These are phyloP conservation scores for Aphidius colemani DNA, from an alignment of 2,888 invertebrate species.

Conservation along the genomic window DNA sequence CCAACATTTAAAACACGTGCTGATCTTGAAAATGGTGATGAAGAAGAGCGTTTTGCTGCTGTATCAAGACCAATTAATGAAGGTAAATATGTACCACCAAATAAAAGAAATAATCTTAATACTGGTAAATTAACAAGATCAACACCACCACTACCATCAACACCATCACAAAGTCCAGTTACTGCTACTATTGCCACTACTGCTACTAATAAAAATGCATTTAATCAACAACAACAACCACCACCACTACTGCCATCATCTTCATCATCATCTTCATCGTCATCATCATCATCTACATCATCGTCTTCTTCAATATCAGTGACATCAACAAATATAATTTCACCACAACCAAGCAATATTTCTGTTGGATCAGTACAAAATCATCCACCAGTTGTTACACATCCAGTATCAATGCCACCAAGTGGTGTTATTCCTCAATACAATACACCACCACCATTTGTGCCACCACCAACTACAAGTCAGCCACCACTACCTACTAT, in stretches of 20 bases:
- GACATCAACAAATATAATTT: slow-evolving; percentile 9
- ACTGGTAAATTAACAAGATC: slow-evolving; percentile 71
- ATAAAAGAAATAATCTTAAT: slow-evolving; percentile 74
- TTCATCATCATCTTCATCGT: no score
- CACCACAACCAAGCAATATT: slow-evolving; percentile 49
- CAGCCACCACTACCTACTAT: slow-evolving; percentile 53
- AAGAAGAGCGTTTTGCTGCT: slow-evolving; percentile 85
- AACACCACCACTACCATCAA: slow-evolving; percentile 64
- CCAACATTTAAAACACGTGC: slow-evolving; percentile 80
- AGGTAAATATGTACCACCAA: slow-evolving; percentile 78
- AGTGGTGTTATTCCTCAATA: slow-evolving; percentile 55
- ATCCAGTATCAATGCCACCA: slow-evolving; percentile 53
- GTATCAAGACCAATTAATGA: slow-evolving; percentile 64
- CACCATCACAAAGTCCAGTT: slow-evolving; percentile 52
- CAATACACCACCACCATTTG: slow-evolving; percentile 55
- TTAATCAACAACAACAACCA: slow-evolving; percentile 44
- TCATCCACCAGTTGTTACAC: slow-evolving; percentile 45
- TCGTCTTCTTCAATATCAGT: not conserved
- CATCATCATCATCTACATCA: not conserved
- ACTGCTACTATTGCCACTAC: slow-evolving; percentile 51
- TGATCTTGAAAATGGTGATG: slow-evolving; percentile 91
- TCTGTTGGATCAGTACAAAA: slow-evolving; percentile 48
- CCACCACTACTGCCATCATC: no score
- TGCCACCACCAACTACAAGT: slow-evolving; percentile 52
- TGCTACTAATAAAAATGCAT: slow-evolving; percentile 50